Conservation (phyloP, 2,797 vertebrate species). For the Mormyrus hasselquistii region DNA sequence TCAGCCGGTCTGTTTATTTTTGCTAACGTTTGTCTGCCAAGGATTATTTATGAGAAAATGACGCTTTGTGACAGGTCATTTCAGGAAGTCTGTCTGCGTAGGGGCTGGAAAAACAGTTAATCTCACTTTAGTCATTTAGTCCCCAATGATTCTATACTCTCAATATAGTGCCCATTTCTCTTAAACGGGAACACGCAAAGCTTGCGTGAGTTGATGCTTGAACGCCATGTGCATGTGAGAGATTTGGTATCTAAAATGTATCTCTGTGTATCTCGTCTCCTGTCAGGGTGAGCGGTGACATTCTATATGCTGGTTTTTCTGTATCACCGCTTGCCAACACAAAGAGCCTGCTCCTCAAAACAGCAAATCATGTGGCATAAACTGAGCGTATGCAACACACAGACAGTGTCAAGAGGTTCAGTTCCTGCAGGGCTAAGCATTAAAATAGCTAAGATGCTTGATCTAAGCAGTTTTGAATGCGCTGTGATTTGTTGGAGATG, state of each 20-base stretch:
- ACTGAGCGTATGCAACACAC: background rate
- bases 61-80: background rate
- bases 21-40: background rate
- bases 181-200: background rate
- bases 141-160: background rate
- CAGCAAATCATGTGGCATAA: background rate
- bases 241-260: background rate
- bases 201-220: background rate
- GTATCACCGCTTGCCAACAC: background rate
- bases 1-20: background rate
- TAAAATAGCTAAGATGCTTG: background rate
- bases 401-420: background rate
- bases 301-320: background rate
- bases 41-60: background rate
- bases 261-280: background rate
- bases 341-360: background rate
- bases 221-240: background rate
- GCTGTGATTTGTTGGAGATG: background rate
- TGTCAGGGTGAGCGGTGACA: background rate
- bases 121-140: background rate
- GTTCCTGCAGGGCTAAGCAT: background rate
- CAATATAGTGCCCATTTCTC: background rate
- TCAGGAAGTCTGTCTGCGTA: background rate
- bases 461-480: background rate
- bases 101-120: background rate